Percentiles rank a stretch among this genome's conserved stretches.
phyloP scores from a whole-genome alignment of 2,113 vertebrate genomes.

The Crypturellus undulatus region DNA sequence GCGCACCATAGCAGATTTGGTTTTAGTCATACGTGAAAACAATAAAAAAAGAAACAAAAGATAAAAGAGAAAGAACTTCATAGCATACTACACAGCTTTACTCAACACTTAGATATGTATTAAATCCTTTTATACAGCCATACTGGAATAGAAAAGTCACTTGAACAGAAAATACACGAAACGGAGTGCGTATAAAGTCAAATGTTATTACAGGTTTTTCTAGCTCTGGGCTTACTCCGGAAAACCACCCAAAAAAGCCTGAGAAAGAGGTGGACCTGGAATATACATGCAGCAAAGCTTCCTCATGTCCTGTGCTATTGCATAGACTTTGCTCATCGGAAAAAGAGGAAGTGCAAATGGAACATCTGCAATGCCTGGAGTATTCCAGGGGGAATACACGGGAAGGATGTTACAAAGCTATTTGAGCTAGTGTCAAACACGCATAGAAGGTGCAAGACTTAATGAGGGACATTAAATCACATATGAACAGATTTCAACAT shows the following conservation, averaged over 20 bases:
- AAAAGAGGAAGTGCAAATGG: slow-evolving; percentile 38
- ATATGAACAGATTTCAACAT: not conserved
- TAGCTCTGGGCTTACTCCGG: not conserved
- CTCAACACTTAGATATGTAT: not conserved
- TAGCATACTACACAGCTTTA: not conserved
- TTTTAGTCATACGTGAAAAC: not conserved
- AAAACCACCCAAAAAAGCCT: not conserved
- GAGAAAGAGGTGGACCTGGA: not conserved
- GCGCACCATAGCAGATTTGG: not conserved
- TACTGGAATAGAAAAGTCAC: not conserved
- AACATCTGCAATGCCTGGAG: slow-evolving; percentile 44
- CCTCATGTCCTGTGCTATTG: not conserved
- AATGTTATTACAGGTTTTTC: not conserved
- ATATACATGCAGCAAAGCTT: not conserved
- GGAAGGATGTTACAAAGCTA: slow-evolving; percentile 46
- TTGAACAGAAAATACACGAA: not conserved
- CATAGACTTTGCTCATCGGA: not conserved
- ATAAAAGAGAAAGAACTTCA: not conserved
- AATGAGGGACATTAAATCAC: not conserved
- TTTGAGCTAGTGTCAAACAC: slow-evolving; percentile 31
- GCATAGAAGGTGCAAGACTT: slow-evolving; percentile 8
- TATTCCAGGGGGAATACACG: slow-evolving; percentile 20
- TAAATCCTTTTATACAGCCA: not conserved
- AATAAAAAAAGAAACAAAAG: not conserved
- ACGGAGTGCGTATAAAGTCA: not conserved